Conservation (phyloP, 2,888 invertebrate species). For the Macrosiphum euphorbiae region DNA sequence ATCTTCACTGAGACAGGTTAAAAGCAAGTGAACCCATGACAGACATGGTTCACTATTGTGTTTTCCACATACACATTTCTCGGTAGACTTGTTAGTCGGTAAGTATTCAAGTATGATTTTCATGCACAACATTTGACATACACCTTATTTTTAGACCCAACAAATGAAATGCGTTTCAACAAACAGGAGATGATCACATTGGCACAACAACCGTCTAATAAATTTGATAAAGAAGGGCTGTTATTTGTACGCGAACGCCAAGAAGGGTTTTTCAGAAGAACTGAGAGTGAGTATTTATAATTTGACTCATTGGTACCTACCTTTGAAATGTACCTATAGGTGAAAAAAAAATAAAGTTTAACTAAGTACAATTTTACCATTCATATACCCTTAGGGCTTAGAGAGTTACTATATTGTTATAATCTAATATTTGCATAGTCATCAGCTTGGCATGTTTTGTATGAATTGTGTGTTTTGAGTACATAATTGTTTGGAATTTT, state of each 20-base stretch:
- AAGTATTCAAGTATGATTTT: neutral
- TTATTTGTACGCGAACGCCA: slow-evolving; percentile 88
- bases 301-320: neutral
- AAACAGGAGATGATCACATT: slow-evolving; percentile 87
- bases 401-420: neutral
- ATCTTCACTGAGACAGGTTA: neutral
- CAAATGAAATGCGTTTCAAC: slow-evolving; percentile 84
- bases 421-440: neutral
- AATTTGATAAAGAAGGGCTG: slow-evolving; percentile 93
- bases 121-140: neutral
- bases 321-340: neutral
- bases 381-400: neutral
- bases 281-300: slow-evolving; percentile 81
- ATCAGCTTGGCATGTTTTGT: slow-evolving; percentile 53
- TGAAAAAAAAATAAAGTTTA: neutral
- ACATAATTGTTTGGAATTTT: slow-evolving; percentile 22
- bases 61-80: neutral
- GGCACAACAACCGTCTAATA: slow-evolving; percentile 87
- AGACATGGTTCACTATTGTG: neutral
- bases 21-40: neutral
- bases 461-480: slow-evolving; percentile 9
- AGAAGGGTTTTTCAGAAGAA: slow-evolving; percentile 91
- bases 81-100: neutral
- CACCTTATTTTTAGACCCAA: slow-evolving; percentile 1
- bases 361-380: neutral